phyloP scores from a whole-genome alignment of 30 jellyfish, hydroid and myxozoan genomes.

The Cassiopea xamachana region DNA sequence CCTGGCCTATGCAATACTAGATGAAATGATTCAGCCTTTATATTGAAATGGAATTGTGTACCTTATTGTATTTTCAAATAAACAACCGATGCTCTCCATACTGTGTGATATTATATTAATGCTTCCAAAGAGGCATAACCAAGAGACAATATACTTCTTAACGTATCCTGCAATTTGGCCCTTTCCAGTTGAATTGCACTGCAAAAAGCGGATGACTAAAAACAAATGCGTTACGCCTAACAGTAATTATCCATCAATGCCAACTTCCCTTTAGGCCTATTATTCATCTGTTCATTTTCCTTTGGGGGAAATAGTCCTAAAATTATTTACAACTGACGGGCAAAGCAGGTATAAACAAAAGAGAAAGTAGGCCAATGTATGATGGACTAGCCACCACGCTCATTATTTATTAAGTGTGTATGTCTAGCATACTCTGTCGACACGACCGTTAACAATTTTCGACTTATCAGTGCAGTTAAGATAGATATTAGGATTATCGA shows the following conservation, averaged over 20 bases:
- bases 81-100: too few relatives aligned
- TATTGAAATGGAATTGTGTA: too few relatives aligned
- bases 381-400: conserved; percentile 74
- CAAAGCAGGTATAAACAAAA: conserved; percentile 23
- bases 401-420: conserved; percentile 52
- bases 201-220: neutral
- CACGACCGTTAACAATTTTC: conserved; percentile 70
- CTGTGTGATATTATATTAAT: too few relatives aligned
- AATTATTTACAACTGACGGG: neutral
- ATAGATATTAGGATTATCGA: conserved; percentile 50
- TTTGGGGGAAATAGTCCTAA: neutral
- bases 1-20: too few relatives aligned
- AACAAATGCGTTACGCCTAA: neutral
- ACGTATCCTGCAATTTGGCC: neutral
- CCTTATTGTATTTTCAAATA: too few relatives aligned
- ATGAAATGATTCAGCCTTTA: too few relatives aligned
- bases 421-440: conserved; percentile 88
- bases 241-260: neutral
- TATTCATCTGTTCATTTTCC: neutral
- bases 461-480: conserved; percentile 81
- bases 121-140: too few relatives aligned
- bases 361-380: neutral
- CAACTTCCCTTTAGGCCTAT: neutral
- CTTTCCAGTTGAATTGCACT: too few relatives aligned
- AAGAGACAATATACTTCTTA: too few relatives aligned